Evolutionary conservation across 2,888 invertebrate genomes (phyloP), one percentile per base, ranked within the genome.

Genomic region (Diaphora mendica): DNA sequence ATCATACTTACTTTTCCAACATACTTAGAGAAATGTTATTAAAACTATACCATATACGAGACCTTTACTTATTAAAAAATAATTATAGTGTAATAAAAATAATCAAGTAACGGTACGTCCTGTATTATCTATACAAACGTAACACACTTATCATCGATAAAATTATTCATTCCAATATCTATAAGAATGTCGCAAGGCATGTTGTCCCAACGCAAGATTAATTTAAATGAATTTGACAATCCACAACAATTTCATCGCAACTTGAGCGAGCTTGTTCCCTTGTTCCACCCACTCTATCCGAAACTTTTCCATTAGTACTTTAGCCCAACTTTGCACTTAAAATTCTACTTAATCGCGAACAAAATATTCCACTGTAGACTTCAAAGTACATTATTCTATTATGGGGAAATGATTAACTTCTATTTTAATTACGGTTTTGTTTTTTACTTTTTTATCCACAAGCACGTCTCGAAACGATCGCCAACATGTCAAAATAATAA

Each of bases 281-380:
- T 85, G 84, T 85, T 85, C 87, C 84, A 86, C 85, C 87, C 85
- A 86, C 87, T 89, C 85, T 83, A 85, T 83, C 76, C 86, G 85
- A 76, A 91, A 92, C 92, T 93, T 93, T 91, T 89, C 92, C 92
- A 92, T 92, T 91, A 91, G 87, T 84, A 89, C 91, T 87, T 88
- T 83, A 81, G 85, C 81, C 80, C 83, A 91, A 92, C 92, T 93
- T 92, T 80, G 81, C 86, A 91, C 92, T 92, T 91, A 89, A 91
- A 91, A 90, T 89, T 91, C 82, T 84, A 88, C 90, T 91, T 91
- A 91, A 91, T 91, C 87, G 88, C 76, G 89, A 88, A 89, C 88
- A 90, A 90, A 90, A 91, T 89, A 89, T 90, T 91, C 85, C 84
- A 82, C 88, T 84, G 84, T 83, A 82, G 87, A 87, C 80, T 86